Conservation (phyloP, 1,140 invertebrate genomes). For the Cecropterus lyciades region DNA sequence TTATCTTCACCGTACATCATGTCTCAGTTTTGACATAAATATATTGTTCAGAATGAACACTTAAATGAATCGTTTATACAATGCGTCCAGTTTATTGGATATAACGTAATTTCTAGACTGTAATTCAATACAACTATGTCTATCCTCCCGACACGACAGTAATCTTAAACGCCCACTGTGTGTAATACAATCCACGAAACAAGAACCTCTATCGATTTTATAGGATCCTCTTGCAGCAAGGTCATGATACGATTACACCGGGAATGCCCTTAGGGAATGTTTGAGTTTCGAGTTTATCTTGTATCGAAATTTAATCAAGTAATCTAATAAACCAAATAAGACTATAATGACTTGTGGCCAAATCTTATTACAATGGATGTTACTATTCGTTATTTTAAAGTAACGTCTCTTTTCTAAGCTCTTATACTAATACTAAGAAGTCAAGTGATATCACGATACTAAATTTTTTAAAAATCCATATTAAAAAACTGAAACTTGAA, state of each 20-base stretch:
- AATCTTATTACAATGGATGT: no score
- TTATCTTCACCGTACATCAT: background rate
- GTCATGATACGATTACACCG: slow-evolving; percentile 32
- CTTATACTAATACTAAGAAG: no score
- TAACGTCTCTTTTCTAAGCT: no score
- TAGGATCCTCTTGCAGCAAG: slow-evolving; percentile 37
- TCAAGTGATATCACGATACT: no score
- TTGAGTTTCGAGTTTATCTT: background rate
- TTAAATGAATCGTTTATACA: background rate
- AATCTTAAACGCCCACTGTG: slow-evolving; percentile 33
- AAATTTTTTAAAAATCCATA: no score
- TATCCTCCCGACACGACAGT: slow-evolving; percentile 21
- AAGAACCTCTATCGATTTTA: slow-evolving; percentile 34
- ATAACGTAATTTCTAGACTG: slow-evolving; percentile 27
- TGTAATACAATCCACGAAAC: slow-evolving; percentile 31
- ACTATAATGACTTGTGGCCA: no score
- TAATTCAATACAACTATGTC: slow-evolving; percentile 25
- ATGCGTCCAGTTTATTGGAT: slow-evolving; percentile 21
- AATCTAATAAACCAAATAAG: background rate
- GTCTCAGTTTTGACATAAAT: background rate
- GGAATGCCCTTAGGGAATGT: background rate
- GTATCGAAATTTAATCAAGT: background rate
- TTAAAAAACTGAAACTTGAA: no score
- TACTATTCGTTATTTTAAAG: no score
- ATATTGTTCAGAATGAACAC: background rate